Evolutionary conservation across 2,888 invertebrate species (phyloP).

Genomic region (Drosophila fulvimacula): DNA sequence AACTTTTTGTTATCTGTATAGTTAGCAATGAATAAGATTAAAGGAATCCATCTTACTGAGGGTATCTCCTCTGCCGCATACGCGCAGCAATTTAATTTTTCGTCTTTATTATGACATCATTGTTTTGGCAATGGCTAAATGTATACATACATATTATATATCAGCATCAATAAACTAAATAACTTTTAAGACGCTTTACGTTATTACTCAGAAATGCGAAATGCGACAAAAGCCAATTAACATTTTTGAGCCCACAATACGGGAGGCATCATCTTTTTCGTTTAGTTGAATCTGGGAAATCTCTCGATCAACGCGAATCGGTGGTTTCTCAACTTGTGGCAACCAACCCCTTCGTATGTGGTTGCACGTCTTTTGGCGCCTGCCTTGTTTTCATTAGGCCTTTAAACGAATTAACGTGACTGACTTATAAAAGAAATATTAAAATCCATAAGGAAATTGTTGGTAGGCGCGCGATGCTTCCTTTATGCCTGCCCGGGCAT

Average conservation of each 20-base stretch:
- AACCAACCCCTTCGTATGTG: conserved; percentile 4
- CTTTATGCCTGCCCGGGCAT: conserved; percentile 56
- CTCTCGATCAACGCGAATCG: conserved; percentile 34
- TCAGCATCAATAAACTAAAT: conserved; percentile 53
- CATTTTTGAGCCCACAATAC: conserved; percentile 33
- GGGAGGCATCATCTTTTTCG: conserved; percentile 22
- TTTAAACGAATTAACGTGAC: conserved; percentile 75
- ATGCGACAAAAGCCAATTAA: conserved; percentile 50
- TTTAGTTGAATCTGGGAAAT: conserved; percentile 25
- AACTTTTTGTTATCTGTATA: no score
- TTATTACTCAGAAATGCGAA: conserved; percentile 20
- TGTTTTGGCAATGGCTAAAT: conserved; percentile 39
- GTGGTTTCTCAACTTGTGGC: not conserved
- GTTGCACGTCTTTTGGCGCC: conserved; percentile 63
- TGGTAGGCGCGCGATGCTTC: conserved; percentile 48
- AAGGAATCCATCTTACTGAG: not conserved
- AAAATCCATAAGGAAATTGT: conserved; percentile 78
- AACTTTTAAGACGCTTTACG: conserved; percentile 29
- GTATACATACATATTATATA: conserved; percentile 34
- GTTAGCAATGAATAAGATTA: no score
- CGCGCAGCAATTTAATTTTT: not conserved
- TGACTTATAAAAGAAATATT: conserved; percentile 77
- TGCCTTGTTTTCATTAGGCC: conserved; percentile 67
- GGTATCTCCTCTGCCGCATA: not conserved
- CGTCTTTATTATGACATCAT: conserved; percentile 73